Percentiles rank a stretch among this genome's conserved stretches.
Conservation (phyloP, 2,888 invertebrate species). For the Pasiphila rectangulata region DNA sequence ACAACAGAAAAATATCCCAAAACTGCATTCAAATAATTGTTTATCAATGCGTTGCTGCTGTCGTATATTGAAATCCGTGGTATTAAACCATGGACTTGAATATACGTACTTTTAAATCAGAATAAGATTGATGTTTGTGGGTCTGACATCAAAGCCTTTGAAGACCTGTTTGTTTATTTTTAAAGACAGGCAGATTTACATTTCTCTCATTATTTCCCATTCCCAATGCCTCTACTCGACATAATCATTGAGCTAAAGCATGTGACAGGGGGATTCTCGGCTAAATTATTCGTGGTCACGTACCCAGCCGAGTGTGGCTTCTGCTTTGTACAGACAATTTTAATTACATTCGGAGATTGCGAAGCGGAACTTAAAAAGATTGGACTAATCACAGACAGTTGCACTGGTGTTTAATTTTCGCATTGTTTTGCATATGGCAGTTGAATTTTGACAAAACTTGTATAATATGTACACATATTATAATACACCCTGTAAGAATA, state of each 20-base stretch:
- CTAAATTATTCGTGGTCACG: slow-evolving; percentile 76
- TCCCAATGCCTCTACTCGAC: slow-evolving; percentile 42
- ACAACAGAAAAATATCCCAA: too few relatives aligned
- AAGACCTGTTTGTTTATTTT: slow-evolving; percentile 37
- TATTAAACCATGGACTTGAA: too few relatives aligned
- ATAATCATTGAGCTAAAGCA: slow-evolving; percentile 59
- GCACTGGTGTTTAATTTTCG: too few relatives aligned
- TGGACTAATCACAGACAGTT: slow-evolving; percentile 34
- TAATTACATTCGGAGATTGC: slow-evolving; percentile 53
- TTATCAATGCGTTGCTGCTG: too few relatives aligned
- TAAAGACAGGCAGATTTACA: slow-evolving; percentile 43
- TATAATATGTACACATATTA: too few relatives aligned
- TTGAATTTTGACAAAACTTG: too few relatives aligned
- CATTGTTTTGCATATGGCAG: too few relatives aligned
- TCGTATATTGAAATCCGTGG: too few relatives aligned
- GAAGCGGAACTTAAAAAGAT: slow-evolving; percentile 21
- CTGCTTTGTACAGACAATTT: slow-evolving; percentile 69
- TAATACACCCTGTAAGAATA: too few relatives aligned
- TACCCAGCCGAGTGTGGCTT: slow-evolving; percentile 54
- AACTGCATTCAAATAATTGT: too few relatives aligned
- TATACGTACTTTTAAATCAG: too few relatives aligned
- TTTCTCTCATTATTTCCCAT: slow-evolving; percentile 56
- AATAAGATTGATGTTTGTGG: too few relatives aligned
- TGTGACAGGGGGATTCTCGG: slow-evolving; percentile 62
- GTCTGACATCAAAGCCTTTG: neutral